Base-by-base conservation (phyloP, 2,888 invertebrate species). In the Rotaria macrura region DNA sequence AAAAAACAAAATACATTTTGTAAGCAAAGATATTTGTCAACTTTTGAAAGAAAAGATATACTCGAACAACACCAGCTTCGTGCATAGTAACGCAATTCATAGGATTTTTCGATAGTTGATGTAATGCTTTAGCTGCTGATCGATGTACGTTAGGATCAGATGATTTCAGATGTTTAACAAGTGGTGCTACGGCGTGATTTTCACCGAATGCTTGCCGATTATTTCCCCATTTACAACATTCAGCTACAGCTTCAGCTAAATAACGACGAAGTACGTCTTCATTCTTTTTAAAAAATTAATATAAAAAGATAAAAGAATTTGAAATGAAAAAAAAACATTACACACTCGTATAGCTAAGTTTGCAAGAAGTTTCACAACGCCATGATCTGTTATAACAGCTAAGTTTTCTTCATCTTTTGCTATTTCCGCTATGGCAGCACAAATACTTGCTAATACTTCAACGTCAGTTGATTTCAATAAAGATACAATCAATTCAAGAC, bases 51-150 rank as follows among this genome's bases (percentile, higher is more conserved):
- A 6, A 65, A 17, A 34, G 12, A 65, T 20, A 65, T 89, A 93
- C 93, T 90, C 93, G 92, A 12, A 93, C 93, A 49, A 93, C 93
- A 1, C 93, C 93, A 87, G 93, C 92, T 87, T 93, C 95, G 90
- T 97, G 96, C 95, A 97, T 95, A 0, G 95, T 95, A 84, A 97
- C 94, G 90, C 97, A 97, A 91, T 97, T 97, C 88, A 95, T 93
- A 0, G 96, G 95, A 91, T 96, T 95, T 90, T 94, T 94, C 0
- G 96, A 96, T 14, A 97, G 93, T 88, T 96, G 95, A 91, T 94
- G 94, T 47, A 96, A 92, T 0, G 97, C 96, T 89, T 95, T 93
- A 0, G 96, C 96, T 0, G 96, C 95, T 0, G 96, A 95, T 86
- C 95, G 92, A 89, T 96, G 95, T 14, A 97, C 96, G 47, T 79